Evolutionary conservation across 2,797 vertebrate genomes (phyloP).

Genomic region (Molossus alvarezi): DNA sequence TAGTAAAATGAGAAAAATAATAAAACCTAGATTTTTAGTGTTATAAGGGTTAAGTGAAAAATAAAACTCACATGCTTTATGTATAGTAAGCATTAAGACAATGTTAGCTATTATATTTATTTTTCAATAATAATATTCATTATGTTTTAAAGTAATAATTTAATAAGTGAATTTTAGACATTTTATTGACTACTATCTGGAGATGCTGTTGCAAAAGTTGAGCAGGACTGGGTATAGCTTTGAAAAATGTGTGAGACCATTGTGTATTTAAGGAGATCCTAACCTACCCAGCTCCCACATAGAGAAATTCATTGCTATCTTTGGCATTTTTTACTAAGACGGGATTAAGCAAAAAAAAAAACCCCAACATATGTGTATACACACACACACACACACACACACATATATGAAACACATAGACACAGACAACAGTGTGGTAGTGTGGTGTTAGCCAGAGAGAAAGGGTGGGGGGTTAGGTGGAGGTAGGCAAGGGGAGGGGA

Average conservation of each 20-base stretch:
- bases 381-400: background rate
- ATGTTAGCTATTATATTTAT: background rate
- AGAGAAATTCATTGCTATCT: constrained; percentile 64
- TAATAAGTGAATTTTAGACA: background rate
- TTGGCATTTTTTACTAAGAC: constrained; percentile 44
- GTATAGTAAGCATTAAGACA: background rate
- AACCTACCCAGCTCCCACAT: constrained; percentile 45
- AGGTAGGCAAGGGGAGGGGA: background rate
- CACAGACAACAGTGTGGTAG: too few relatives aligned
- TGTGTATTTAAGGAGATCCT: constrained; percentile 60
- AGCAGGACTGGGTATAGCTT: background rate
- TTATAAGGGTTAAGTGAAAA: constrained; percentile 12
- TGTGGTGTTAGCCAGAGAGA: too few relatives aligned
- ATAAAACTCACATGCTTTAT: background rate
- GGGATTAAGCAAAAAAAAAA: background rate
- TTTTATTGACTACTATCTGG: constrained; percentile 1
- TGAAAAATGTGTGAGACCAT: constrained; percentile 47
- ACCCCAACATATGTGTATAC: too few relatives aligned
- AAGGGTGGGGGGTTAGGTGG: background rate
- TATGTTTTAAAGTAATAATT: constrained; percentile 42
- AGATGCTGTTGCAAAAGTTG: constrained; percentile 16
- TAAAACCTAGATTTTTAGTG: background rate
- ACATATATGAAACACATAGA: background rate
- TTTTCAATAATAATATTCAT: constrained; percentile 41
- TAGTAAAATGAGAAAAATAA: constrained; percentile 16